Base-by-base conservation (phyloP, 2,113 vertebrate species). In the Paradisaea rubra region DNA sequence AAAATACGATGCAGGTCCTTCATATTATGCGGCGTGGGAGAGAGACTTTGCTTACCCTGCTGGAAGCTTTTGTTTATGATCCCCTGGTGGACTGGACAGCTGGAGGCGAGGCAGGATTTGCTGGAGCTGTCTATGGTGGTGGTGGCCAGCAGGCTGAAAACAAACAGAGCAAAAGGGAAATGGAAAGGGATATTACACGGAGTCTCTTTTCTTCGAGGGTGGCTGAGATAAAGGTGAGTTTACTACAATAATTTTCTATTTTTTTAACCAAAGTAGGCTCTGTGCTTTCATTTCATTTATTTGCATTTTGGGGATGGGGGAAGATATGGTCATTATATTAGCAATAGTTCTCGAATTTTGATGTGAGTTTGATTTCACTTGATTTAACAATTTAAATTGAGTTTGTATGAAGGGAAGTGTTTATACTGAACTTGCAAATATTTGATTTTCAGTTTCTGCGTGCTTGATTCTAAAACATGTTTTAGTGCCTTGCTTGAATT, bases 31-130 rank as follows among this genome's bases (percentile, higher is more conserved):
- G 99, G 0, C 98, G 99, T 64, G 99, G 99, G 73, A 98, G 99
- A 93, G 99, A 99, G 96, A 99, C 99, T 30, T 97, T 99, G 33
- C 97, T 99, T 33, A 99, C 99, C 0, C 97, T 99, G 74, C 97
- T 99, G 71, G 99, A 99, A 90, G 99, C 99, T 71, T 99, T 99
- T 69, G 99, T 99, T 44, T 99, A 99, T 73, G 99, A 99, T 86
- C 99, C 99, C 0, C 97, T 99, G 97, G 99, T 99, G 95, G 99
- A 99, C 97, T 99, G 99, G 99, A 99, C 99, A 5, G 99, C 99
- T 2, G 99, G 99, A 27, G 99, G 99, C 0, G 99, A 99, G 97
- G 99, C 99, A 49, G 99, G 99, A 10, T 99, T 99, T 68, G 99
- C 99, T 13, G 99, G 99, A 10, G 99, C 99, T 1, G 99, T 99